Base-by-base conservation (phyloP, 2,113 vertebrate species). In the Ellobius talpinus region DNA sequence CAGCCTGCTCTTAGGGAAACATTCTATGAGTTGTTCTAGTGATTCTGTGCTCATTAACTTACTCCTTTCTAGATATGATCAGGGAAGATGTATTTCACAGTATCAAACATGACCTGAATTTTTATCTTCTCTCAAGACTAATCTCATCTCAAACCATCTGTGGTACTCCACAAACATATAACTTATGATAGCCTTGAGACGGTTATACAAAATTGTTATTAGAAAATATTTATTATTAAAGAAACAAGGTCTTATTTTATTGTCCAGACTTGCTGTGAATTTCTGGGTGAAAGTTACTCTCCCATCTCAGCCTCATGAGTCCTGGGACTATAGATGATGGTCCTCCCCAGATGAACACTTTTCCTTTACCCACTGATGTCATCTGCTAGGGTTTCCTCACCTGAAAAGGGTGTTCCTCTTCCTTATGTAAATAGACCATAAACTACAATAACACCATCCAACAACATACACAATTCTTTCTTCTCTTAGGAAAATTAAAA, bases 21-120 rank as follows among this genome's bases (percentile, higher is more conserved):
- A 58, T 45, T 94, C 84, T 85, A 42, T 72, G 65, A 24, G 19
- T 68, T 61, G 23, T 79, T 93, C 89, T 91, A 82, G 36, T 97
- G 95, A 96, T 33, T 17, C 68, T 86, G 86, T 91, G 70, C 79
- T 86, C 70, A 33, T 66, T 96, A 91, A 91, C 4, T 82, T 94
- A 31, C 9, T 78, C 72, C 94, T 55, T 92, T 94, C 39, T 55
- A 90, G 88, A 74, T 31, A 29, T 19, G 55, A 90, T 65, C 76
- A 72, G 11, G 12, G 70, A 81, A 79, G 58, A 82, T 68, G 52
- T 39, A 86, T 93, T 92, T 66, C 14, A 86, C 36, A 81, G 21
- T 66, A 93, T 81, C 87, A 90, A 39, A 52, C 19, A 23, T 47
- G 14, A 50, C 70, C 29, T 82, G 66, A 94, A 84, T 52, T 96